Base-by-base conservation (phyloP, 2,888 invertebrate genomes). In the Ophion slaviceki region DNA sequence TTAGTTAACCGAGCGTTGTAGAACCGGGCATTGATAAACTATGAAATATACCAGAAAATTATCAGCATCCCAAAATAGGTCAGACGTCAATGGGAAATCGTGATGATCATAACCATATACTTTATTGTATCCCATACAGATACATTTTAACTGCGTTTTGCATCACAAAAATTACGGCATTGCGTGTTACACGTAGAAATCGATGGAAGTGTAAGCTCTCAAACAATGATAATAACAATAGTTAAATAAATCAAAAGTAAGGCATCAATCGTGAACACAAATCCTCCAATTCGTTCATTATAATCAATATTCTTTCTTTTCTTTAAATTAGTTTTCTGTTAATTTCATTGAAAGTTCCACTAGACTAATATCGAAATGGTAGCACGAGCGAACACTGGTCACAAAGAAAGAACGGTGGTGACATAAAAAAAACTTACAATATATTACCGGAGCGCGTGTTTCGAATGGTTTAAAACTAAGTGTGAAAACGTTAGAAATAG, bases 241-340 rank as follows among this genome's bases (percentile, higher is more conserved):
- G 45, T 1, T 17, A 75, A 59, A 57, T 14, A 40, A 45, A 68
- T 47, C 7, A 72, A 62, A 70, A 57, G 59, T 74, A 82, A 84
- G 85, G 86, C 86, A 81, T 82, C 47, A 68, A 66, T 79, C 79
- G 86, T 90, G 90, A 92, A 91, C 90, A 89, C 90, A 91, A 92
- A 90, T 82, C 78, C 88, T 90, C 89, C 89, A 87, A 84, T 88
- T 90, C 87, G 87, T 89, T 89, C 85, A 80, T 88, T 87, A 61
- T 59, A 45, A 45, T 88, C 3, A 47, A 47, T 47, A 47, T 66
- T 59, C 67, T 78, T 20, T 61, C 68, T 79, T 53, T 80, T 40
- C n/a, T 76, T 66, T 80, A 28, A 45, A 57, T 75, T 45, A 59
- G 59, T 85, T 84, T 79, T 67, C 11, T 20, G 28, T 68, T 32